Evolutionary conservation across 2,113 vertebrate species (phyloP).

Genomic region (Ochotona curzoniae): DNA sequence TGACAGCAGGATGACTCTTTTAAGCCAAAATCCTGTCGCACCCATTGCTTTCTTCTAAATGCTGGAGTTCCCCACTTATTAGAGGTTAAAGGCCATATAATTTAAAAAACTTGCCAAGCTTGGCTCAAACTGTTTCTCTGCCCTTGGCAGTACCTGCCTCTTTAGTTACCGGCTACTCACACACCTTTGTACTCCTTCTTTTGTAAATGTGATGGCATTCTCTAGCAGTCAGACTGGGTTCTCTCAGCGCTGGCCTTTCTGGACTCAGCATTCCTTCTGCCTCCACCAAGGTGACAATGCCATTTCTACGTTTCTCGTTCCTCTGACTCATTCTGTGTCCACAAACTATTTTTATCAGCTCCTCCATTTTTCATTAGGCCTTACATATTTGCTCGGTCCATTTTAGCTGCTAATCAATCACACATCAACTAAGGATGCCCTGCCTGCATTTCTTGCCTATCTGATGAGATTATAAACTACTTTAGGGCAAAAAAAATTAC

Average conservation of each 20-base stretch:
- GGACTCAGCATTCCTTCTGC: background rate
- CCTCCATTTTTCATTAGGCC: background rate
- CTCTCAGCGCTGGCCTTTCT: accelerated
- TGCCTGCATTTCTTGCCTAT: background rate
- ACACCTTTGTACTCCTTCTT: background rate
- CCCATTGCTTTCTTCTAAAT: background rate
- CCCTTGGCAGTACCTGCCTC: background rate
- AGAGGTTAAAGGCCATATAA: background rate
- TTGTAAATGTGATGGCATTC: background rate
- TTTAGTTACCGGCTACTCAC: background rate
- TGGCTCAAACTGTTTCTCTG: background rate
- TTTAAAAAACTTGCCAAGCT: background rate
- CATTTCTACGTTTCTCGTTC: background rate
- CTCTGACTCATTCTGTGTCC: background rate
- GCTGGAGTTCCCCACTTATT: background rate
- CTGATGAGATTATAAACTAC: background rate
- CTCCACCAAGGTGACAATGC: background rate
- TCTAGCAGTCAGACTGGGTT: background rate
- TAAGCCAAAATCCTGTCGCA: background rate
- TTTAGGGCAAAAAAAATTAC: background rate
- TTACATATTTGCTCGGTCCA: background rate
- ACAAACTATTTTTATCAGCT: background rate
- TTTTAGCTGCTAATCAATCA: background rate
- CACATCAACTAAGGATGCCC: background rate
- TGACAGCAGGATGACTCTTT: background rate